Percentiles rank a stretch among this genome's conserved stretches.
These are phyloP conservation scores for Papilio helenus DNA, from an alignment of 1,140 invertebrate species.

Conservation along the genomic window DNA sequence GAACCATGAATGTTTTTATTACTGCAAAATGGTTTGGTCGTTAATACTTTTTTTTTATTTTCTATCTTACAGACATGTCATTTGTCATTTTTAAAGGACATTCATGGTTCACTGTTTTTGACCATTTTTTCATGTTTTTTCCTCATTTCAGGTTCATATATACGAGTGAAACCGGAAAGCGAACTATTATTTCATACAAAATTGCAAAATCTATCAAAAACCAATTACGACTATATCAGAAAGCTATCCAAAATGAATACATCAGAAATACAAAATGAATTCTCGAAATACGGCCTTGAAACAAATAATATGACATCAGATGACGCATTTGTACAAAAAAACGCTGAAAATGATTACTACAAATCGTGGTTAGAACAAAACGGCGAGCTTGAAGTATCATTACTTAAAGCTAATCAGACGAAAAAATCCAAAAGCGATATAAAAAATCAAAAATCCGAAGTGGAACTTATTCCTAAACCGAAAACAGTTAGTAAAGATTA, in stretches of 20 bases:
- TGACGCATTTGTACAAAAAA: slow-evolving; percentile 56
- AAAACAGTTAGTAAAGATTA: slow-evolving; percentile 51
- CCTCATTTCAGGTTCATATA: slow-evolving; percentile 62
- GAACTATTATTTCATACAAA: slow-evolving; percentile 74
- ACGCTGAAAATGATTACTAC: slow-evolving; percentile 73
- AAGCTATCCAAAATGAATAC: slow-evolving; percentile 71
- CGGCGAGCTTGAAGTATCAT: slow-evolving; percentile 77
- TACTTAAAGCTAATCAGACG: slow-evolving; percentile 66
- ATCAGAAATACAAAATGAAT: slow-evolving; percentile 67
- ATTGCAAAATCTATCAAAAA: slow-evolving; percentile 66
- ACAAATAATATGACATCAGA: slow-evolving; percentile 47
- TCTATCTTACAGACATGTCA: slow-evolving; percentile 80
- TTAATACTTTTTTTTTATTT: slow-evolving; percentile 46
- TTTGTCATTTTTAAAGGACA: slow-evolving; percentile 63
- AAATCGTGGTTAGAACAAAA: slow-evolving; percentile 80
- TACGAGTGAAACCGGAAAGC: slow-evolving; percentile 75
- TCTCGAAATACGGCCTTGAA: slow-evolving; percentile 71
- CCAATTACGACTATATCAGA: slow-evolving; percentile 67
- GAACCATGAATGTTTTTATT: slow-evolving; percentile 75
- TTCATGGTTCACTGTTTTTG: slow-evolving; percentile 74
- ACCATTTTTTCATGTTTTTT: slow-evolving; percentile 38
- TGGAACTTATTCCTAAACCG: slow-evolving; percentile 68
- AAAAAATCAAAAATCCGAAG: slow-evolving; percentile 68
- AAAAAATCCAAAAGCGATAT: slow-evolving; percentile 58
- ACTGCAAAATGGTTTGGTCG: slow-evolving; percentile 45